phyloP scores from a whole-genome alignment of 2,113 vertebrate genomes.

The Protobothrops mucrosquamatus region DNA sequence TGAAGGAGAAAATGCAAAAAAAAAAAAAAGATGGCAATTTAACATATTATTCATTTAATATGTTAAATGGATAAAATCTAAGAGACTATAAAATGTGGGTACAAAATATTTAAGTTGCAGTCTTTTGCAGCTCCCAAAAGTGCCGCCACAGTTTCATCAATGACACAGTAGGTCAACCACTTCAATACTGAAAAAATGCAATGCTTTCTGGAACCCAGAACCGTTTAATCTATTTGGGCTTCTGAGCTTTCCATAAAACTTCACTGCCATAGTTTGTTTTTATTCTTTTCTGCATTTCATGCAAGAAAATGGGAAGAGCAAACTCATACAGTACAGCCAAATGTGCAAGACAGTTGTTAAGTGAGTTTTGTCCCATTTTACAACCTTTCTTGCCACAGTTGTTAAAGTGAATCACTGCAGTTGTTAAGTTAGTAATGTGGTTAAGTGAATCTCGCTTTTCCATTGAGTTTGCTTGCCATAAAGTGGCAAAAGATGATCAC shows the following conservation, averaged over 20 bases:
- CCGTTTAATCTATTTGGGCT: background rate
- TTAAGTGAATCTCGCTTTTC: background rate
- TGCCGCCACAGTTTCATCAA: background rate
- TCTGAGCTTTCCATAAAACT: background rate
- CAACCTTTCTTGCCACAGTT: background rate
- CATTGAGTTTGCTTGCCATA: background rate
- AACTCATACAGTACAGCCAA: background rate
- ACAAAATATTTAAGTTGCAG: background rate
- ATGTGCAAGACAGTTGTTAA: background rate
- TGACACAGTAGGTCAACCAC: background rate
- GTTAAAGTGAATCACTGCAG: background rate
- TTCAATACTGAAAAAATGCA: too few relatives aligned
- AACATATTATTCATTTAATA: background rate
- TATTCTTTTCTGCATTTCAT: background rate
- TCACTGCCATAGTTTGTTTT: background rate
- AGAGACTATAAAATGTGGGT: background rate
- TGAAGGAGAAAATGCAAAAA: background rate
- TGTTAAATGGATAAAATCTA: background rate
- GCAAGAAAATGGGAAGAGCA: background rate
- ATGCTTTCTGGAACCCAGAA: background rate
- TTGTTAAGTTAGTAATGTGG: background rate
- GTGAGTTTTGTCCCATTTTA: too few relatives aligned
- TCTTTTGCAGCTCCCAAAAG: background rate
- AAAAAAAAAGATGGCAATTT: background rate
- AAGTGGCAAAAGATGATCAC: background rate